Base-by-base conservation (phyloP, 2,113 vertebrate genomes). In the Spilogale gracilis region DNA sequence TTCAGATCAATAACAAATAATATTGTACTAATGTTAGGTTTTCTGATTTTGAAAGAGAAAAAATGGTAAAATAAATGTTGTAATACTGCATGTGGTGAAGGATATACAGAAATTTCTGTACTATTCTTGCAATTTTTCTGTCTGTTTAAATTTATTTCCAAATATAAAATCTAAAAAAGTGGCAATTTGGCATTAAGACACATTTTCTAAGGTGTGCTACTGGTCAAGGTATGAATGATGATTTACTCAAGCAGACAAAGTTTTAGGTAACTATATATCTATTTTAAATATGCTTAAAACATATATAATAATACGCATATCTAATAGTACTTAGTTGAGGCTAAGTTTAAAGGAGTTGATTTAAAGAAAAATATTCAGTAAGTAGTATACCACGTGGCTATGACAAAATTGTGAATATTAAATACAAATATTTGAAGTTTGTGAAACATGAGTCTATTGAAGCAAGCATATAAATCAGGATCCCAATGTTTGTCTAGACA, bases 351-450 rank as follows among this genome's bases (percentile, higher is more conserved):
- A 67, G 6, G 18, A 56, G 45, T 90, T 13, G 10, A 43, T 71
- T 94, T 58, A 76, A 95, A 91, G 48, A 81, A 67, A 87, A 48
- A 16, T 25, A 81, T n/a, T 87, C 60, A 91, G 25, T 76, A 61
- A 81, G 11, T 50, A 61, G 45, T 6, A 27, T 17, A 2, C 23
- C 61, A 1, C 21, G 0, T n/a, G 74, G 8, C 69, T 50, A 38
- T n/a, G 56, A 58, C 3, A 83, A 76, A 92, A 43, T 73, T 63
- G 10, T 88, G 38, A 71, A 25, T 76, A 61, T 17, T 94, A 43
- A 63, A 27, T 23, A 89, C 58, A 30, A 80, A 76, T 67, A 65
- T 11, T 6, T 82, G 23, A 50, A 48, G 9, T 61, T 60, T 69
- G 83, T 61, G 58, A 52, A 95, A 32, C 20, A 74, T 11, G 12